Conservation (phyloP, 2,888 invertebrate species). For the Xestia sexstrigata region DNA sequence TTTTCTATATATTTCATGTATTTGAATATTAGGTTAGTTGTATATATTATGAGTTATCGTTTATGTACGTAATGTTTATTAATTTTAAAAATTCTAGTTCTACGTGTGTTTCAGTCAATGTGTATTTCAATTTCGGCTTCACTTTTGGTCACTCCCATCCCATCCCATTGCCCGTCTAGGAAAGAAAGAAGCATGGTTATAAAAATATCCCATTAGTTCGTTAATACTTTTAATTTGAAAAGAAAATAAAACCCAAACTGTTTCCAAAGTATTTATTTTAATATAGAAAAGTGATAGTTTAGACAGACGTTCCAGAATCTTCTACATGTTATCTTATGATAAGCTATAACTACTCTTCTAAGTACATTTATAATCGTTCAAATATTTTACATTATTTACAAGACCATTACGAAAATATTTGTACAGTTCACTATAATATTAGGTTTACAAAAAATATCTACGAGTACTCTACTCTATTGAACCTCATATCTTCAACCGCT, state of each 20-base stretch:
- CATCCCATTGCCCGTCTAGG: not conserved
- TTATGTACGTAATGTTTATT: not conserved
- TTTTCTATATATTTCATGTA: no score
- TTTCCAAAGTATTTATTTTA: slow-evolving; percentile 41
- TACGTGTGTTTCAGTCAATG: not conserved
- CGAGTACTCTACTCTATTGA: not conserved
- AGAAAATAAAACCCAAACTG: not conserved
- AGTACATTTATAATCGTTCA: slow-evolving; percentile 9
- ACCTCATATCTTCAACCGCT: not conserved
- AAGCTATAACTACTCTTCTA: slow-evolving; percentile 24
- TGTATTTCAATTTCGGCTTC: not conserved
- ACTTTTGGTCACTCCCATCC: not conserved
- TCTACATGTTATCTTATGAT: slow-evolving; percentile 29
- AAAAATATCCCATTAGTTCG: not conserved
- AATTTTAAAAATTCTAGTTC: not conserved
- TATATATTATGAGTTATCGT: no score
- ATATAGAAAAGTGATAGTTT: slow-evolving; percentile 56
- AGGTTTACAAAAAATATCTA: not conserved
- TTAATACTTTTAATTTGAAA: not conserved
- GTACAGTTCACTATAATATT: slow-evolving; percentile 29
- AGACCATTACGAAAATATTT: slow-evolving; percentile 35
- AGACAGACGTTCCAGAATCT: slow-evolving; percentile 23
- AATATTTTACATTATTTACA: slow-evolving; percentile 54
- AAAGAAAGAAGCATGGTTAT: not conserved
- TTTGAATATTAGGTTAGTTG: no score